Evolutionary conservation across 2,113 vertebrate genomes (phyloP), one percentile per base, ranked within the genome.

Genomic region (Synchiropus splendidus): DNA sequence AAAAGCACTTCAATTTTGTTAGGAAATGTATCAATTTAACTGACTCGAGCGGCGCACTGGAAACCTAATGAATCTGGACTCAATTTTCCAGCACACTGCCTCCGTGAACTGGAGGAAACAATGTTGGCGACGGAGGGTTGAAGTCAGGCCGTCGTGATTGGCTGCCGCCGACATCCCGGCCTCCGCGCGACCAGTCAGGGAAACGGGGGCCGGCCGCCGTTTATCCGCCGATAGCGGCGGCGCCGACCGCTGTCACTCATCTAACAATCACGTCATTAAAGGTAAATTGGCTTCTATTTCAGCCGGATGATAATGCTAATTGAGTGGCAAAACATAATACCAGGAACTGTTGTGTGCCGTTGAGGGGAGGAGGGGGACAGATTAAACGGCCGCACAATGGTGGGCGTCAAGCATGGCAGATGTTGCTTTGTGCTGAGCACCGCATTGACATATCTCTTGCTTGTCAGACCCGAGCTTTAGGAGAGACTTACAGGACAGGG

Each of bases 11-110:
- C 95, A 97, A 97, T 98, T 98, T 98, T 91, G 92, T 97, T 96
- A 96, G 95, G 95, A 97, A 97, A 98, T 97, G 94, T 98, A 98
- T 97, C 95, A 97, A 98, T 97, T 97, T 98, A 97, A 97, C 90
- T 88, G 92, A 97, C 91, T 95, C 89, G 89, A 92, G 92, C 92
- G 88, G 90, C 87, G 88, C 92, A 91, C 88, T 90, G 89, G 87
- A 94, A 89, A 87, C 14, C 92, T 93, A 97, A 97, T 98, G 93
- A 98, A 98, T 97, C 92, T 94, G 92, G 92, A 97, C 90, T 94
- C 93, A 97, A 98, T 98, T 98, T 98, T 97, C 94, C 92, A 91
- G 88, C 94, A 96, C 90, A 88, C 82, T 98, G 92, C 89, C 85
- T 92, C 92, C 87, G 85, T 89, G 90, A 92, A 92, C 91, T 76